Base-by-base conservation (phyloP, 1,140 invertebrate species). In the Eubasilissa regina region DNA sequence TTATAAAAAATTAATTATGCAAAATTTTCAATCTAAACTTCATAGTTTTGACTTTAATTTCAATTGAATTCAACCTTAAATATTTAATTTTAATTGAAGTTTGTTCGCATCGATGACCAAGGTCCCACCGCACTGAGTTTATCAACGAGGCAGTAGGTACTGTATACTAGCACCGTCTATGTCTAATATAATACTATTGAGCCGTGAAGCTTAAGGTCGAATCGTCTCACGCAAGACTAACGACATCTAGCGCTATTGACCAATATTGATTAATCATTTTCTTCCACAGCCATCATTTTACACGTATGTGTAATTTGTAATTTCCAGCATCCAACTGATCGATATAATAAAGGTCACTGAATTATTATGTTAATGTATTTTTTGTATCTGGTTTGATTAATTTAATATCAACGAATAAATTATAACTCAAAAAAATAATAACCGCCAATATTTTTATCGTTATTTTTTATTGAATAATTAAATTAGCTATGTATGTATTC, bases 241-340 rank as follows among this genome's bases (percentile, higher is more conserved):
- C 64, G 64, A 68, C 64, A 68, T 68, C 64, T 68, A 68, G 43
- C 64, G 64, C 64, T 44, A 68, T 68, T 68, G 44, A 47, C 64
- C 64, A 68, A 68, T 45, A 68, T 68, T 68, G 64, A 68, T 45
- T 68, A 68, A 68, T 44, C 44, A 68, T 68, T 68, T 68, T 44
- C 11, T 68, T 68, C 15, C 64, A 44, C 64, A 68, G 47, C 47
- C 35, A 68, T 35, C 10, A 43, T 64, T 62, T 21, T 35, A 64
- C n/a, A 8, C n/a, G 48, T 51, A 6, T 35, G 55, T 58, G n/a
- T n/a, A n/a, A n/a, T n/a, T n/a, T 58, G 8, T 58, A 11, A 10
- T 64, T n/a, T 1, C 8, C 60, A 48, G 64, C 64, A 45, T 47
- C 64, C 64, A 25, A 68, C 45, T 15, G 10, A n/a, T 10, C 25